Evolutionary conservation across 2,888 invertebrate genomes (phyloP), one percentile per base, ranked within the genome.

Genomic region (Digitonthophagus gazella): DNA sequence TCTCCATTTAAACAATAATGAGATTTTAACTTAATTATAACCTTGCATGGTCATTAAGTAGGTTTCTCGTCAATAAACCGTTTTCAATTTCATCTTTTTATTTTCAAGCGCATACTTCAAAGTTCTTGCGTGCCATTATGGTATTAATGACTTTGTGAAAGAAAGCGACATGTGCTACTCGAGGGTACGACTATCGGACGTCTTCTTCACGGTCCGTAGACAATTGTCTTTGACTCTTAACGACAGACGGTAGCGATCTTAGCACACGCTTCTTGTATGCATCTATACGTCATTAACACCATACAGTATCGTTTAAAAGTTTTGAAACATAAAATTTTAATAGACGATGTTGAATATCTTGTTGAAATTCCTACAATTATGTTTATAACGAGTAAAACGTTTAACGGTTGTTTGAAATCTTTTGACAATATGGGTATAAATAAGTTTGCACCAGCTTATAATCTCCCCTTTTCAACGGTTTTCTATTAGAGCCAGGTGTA

Each of bases 401-500:
- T n/a, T n/a, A 44, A 44, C 28, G 28, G 28, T 44, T 44, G 28
- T 44, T 44, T 44, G 28, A 44, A 44, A 3, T 11, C 28, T 44
- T 44, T 44, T 44, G 28, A 44, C 28, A 8, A 11, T 44, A 44
- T 44, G 11, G 28, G 28, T 44, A 22, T 22, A 4, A 22, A 22
- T 3, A 3, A 4, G 28, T 5, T 11, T 44, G 2, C 11, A 3
- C 2, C 28, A 44, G 28, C 28, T 44, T 44, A 44, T 11, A 44
- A 44, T 44, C 28, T 44, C 28, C 28, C 28, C 28, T n/a, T 19
- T 61, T 61, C 61, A 61, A 61, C 61, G 61, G 61, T 61, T 61
- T 61, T 61, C 61, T 61, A 19, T 16, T 61, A 61, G 61, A 4
- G 20, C 61, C 61, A 61, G 61, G 61, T 61, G 61, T 61, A 61